These are phyloP conservation scores for Zingel zingel DNA, from an alignment of 2,113 vertebrate species.

Conservation along the genomic window DNA sequence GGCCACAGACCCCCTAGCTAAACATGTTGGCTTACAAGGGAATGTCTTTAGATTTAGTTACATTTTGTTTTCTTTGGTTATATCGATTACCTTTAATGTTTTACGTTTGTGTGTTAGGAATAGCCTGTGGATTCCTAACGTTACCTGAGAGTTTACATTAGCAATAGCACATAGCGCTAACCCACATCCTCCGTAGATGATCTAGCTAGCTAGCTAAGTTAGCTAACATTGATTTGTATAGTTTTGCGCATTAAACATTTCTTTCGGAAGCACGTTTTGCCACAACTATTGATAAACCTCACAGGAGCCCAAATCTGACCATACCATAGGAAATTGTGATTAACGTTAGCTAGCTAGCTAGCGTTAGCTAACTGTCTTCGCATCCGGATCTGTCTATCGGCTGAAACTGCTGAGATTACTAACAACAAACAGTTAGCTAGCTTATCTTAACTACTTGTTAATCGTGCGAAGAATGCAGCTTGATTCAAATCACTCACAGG, in stretches of 20 bases:
- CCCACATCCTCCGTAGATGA: neutral
- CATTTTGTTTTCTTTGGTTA: neutral
- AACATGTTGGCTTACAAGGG: neutral
- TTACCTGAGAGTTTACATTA: neutral
- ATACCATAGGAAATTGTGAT: neutral
- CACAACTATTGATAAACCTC: neutral
- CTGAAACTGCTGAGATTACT: slow-evolving; percentile 32
- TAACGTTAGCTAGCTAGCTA: neutral
- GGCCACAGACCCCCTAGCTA: neutral
- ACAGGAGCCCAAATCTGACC: accelerated
- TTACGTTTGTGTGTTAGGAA: neutral
- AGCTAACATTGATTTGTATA: neutral
- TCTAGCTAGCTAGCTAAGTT: neutral
- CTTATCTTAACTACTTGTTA: neutral
- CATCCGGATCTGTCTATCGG: slow-evolving; percentile 27
- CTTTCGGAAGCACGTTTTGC: accelerated
- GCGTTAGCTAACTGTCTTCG: neutral
- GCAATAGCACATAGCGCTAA: slow-evolving; percentile 28
- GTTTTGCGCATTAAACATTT: neutral
- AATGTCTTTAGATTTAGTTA: neutral
- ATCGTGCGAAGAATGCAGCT: neutral
- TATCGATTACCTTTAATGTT: neutral
- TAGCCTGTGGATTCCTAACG: slow-evolving; percentile 6
- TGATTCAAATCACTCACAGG: neutral
- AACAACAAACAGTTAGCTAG: slow-evolving; percentile 24